Percentiles rank a stretch among this genome's conserved stretches.
These are phyloP conservation scores for Apostichopus japonicus DNA, from an alignment of 35 echinoderm and acorn worm genomes.

Conservation along the genomic window DNA sequence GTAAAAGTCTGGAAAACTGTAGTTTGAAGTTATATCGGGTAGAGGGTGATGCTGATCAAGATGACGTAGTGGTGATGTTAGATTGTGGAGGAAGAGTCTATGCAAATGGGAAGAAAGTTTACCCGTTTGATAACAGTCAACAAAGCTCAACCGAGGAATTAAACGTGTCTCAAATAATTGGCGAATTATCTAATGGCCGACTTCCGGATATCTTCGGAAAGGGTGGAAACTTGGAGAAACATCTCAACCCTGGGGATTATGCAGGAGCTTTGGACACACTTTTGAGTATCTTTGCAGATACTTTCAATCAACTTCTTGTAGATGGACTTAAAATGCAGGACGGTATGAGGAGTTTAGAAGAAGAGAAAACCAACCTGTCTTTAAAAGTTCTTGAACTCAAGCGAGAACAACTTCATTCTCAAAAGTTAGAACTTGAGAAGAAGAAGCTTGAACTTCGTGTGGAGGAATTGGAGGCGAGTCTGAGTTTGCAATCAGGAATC, in stretches of 20 bases:
- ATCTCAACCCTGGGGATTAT: constrained; percentile 64
- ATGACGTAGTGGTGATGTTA: constrained; percentile 78
- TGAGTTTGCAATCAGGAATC: constrained; percentile 28
- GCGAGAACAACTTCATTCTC: constrained; percentile 83
- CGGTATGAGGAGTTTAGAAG: constrained; percentile 66
- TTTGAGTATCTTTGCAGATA: constrained; percentile 66
- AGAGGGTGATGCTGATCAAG: constrained; percentile 53
- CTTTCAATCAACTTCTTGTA: constrained; percentile 74
- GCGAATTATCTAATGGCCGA: constrained; percentile 44
- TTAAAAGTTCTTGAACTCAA: constrained; percentile 84
- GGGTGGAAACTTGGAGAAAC: constrained; percentile 64
- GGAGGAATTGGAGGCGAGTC: constrained; percentile 81
- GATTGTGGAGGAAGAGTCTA: constrained; percentile 87
- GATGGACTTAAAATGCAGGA: constrained; percentile 86
- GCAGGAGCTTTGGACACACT: constrained; percentile 71
- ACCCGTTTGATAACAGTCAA: constrained; percentile 65
- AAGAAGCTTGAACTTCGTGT: constrained; percentile 89
- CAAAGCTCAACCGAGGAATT: not conserved
- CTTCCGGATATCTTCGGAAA: constrained; percentile 71
- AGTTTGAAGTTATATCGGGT: constrained; percentile 88
- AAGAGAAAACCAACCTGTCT: constrained; percentile 84
- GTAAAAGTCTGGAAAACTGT: constrained; percentile 86
- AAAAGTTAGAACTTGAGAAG: constrained; percentile 83
- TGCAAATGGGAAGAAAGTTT: constrained; percentile 80
- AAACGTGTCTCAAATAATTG: constrained; percentile 39